Percentiles rank a stretch among this genome's conserved stretches.
Conservation (phyloP, 2,113 vertebrate species). For the Cheilinus undulatus region DNA sequence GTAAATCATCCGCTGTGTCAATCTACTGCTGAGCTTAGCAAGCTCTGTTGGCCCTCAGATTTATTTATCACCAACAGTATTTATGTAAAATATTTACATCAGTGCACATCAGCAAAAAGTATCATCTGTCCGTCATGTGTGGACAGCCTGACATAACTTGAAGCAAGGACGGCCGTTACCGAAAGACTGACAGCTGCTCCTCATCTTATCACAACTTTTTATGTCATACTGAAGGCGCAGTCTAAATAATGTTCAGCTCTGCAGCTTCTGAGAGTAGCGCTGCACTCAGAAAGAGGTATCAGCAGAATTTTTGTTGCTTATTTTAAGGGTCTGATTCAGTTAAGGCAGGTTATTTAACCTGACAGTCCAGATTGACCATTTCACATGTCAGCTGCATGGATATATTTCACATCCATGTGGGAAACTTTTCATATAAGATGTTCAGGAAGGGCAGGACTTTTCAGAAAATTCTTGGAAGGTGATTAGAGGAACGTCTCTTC, state of each 20-base stretch:
- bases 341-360: too few relatives aligned
- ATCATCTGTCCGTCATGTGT: conserved; percentile 29
- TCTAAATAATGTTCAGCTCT: background rate
- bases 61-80: conserved; percentile 52
- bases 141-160: conserved; percentile 22
- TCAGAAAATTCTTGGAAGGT: too few relatives aligned
- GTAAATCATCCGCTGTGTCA: conserved; percentile 52
- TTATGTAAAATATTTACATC: conserved; percentile 61
- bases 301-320: too few relatives aligned
- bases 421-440: too few relatives aligned
- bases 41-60: conserved; percentile 9
- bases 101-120: conserved; percentile 46
- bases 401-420: too few relatives aligned
- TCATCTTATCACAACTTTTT: conserved; percentile 24
- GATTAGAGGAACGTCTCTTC: too few relatives aligned
- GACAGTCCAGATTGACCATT: too few relatives aligned
- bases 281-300: background rate
- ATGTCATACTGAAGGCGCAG: background rate
- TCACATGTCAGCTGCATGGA: too few relatives aligned
- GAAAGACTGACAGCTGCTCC: conserved; percentile 34
- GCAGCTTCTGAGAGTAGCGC: background rate
- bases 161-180: conserved; percentile 6
- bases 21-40: conserved; percentile 45
- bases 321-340: too few relatives aligned
- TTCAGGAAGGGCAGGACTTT: too few relatives aligned